Evolutionary conservation across 2,888 invertebrate species (phyloP), one percentile per base, ranked within the genome.

Genomic region (Reticulitermes lucifugus): DNA sequence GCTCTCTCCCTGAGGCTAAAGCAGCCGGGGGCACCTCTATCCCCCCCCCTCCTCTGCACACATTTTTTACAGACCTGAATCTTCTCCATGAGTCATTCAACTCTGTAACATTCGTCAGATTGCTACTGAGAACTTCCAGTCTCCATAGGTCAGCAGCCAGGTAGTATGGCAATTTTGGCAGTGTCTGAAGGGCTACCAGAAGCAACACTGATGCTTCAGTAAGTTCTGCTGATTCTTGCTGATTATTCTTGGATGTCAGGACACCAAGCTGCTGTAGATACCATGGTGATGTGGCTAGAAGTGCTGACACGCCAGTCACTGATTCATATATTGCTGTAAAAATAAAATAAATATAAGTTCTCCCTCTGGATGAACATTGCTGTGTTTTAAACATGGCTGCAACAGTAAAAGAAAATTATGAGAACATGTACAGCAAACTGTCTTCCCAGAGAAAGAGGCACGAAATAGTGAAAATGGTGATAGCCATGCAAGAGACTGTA

Each of bases 121-220:
- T 77, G 41, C 29, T 18, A 10, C 25, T 41, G 14, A 84, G 41
- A 22, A 41, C n/a, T 10, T 84, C 84, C 6, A 84, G n/a, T 46
- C 84, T 75, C 84, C 77, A 84, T 43, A 84, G n/a, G 43, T 84
- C 84, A 25, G 84, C 84, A 29, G 84, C 84, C 12, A 84, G 79
- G 21, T 84, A 79, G 60, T 77, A 77, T 2, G 84, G 79, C 25
- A 84, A 22, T 12, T 60, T 75, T 22, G 84, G 84, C 59, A 84
- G 29, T 21, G 65, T 84, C 9, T 60, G 35, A 7, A 84, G 43
- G 12, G 84, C 84, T 2, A 41, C 21, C 77, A 84, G 84, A 9
- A 84, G 59, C 51, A 60, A 35, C 0, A 79, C 60, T 22, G 77
- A 29, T 12, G 41, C 41, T 25, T 22, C 41, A 10, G 60, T 10